Evolutionary conservation across 2,888 invertebrate genomes (phyloP).

Genomic region (Drepana falcataria): DNA sequence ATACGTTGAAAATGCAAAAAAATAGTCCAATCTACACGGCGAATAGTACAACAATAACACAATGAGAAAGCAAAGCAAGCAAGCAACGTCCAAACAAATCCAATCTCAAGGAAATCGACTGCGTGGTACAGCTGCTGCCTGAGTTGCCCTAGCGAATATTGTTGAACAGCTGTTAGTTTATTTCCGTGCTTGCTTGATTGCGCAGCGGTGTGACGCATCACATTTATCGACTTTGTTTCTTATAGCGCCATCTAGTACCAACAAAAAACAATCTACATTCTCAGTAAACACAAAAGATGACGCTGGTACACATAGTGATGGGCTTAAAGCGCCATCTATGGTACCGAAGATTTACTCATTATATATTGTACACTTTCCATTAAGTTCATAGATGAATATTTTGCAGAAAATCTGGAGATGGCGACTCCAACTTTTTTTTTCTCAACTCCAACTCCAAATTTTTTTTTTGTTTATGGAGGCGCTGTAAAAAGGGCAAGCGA

Average conservation of each 20-base stretch:
- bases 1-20: constrained; percentile 50
- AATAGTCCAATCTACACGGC: constrained; percentile 50
- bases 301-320: background rate
- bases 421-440: too few species aligned
- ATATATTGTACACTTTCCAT: too few species aligned
- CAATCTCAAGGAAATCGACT: constrained; percentile 70
- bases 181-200: constrained; percentile 74
- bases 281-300: too few species aligned
- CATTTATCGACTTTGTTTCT: constrained; percentile 14
- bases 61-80: constrained; percentile 51
- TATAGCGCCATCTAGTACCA: constrained; percentile 27
- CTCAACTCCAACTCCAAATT: too few species aligned
- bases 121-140: constrained; percentile 64
- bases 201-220: constrained; percentile 70
- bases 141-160: constrained; percentile 76
- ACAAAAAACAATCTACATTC: background rate
- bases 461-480: too few species aligned
- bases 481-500: too few species aligned
- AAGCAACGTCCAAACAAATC: constrained; percentile 59
- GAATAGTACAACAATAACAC: constrained; percentile 56
- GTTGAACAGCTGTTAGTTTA: constrained; percentile 76
- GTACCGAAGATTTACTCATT: too few species aligned
- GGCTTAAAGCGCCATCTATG: too few species aligned
- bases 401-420: too few species aligned
- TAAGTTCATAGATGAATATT: too few species aligned